Evolutionary conservation across 2,797 vertebrate genomes (phyloP), one percentile per base, ranked within the genome.

Genomic region (Lithobates pipiens): DNA sequence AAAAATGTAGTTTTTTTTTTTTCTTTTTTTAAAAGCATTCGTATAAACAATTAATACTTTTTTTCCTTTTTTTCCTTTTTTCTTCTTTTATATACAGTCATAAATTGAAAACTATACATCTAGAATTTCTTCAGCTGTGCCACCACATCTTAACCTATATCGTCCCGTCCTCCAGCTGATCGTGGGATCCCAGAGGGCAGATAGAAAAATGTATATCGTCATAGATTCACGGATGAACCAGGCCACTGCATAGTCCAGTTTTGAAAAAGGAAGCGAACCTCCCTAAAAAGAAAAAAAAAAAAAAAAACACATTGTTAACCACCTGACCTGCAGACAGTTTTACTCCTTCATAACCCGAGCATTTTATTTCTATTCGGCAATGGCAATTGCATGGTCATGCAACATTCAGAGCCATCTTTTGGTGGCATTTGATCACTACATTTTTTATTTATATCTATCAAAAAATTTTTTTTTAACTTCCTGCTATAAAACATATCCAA

Each of bases 161-260:
- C 98, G 97, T 9, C 98, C 97, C 2, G 97, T 98, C 91, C 98
- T 95, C 98, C 98, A 99, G 94, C 97, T 98, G 92, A 99, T 99
- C 1, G 97, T 99, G 11, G 97, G 98, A 90, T 99, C 98, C 97
- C 98, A 99, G 65, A 99, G 93, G 10, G 98, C 98, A 0, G 98
- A 99, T 21, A 99, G 92, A 93, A 99, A 99, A 91, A 99, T 99
- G 92, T 98, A 98, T 89, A 99, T 96, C 0, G 97, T 97, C 98
- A 99, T 97, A 15, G 98, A 98, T 93, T 99, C 98, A 32, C 98
- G 91, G 94, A 99, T 99, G 94, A 99, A 99, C 98, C 98, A 99
- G 32, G 98, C 98, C 27, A 99, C 98, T 0, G 98, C 97, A 69
- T 98, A 99, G 94, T 99, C 98, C 92, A 99, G 93, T 94, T 99